These are phyloP conservation scores for Diplazon laetatorius DNA, from an alignment of 2,888 invertebrate genomes.

Conservation along the genomic window DNA sequence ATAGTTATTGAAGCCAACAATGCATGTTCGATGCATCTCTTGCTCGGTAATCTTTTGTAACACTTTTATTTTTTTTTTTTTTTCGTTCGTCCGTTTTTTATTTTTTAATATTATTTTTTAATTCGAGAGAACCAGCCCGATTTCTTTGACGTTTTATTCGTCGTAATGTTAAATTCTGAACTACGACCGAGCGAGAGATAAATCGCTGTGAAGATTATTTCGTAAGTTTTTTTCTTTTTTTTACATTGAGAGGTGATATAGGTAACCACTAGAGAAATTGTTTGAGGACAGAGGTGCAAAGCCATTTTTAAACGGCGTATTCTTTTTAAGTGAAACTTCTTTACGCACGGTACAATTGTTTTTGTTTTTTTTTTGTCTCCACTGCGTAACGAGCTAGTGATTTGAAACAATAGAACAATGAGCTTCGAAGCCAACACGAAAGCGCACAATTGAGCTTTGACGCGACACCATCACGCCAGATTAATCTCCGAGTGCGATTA, in stretches of 20 bases:
- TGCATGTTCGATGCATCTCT: conserved; percentile 31
- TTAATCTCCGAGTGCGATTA: conserved; percentile 25
- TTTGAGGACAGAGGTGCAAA: conserved; percentile 38
- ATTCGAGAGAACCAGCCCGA: conserved; percentile 9
- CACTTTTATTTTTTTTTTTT: conserved; percentile 3
- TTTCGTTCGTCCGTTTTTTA: too few species aligned
- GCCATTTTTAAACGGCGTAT: conserved; percentile 29
- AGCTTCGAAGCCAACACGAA: conserved; percentile 6
- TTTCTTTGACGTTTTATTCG: neutral
- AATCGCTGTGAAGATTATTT: conserved; percentile 22
- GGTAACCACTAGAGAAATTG: conserved; percentile 47
- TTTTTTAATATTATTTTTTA: too few species aligned
- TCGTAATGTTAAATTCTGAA: conserved; percentile 27
- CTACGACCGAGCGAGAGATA: conserved; percentile 47
- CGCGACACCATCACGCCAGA: conserved; percentile 44
- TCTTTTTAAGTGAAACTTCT: too few species aligned
- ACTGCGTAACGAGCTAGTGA: conserved; percentile 18
- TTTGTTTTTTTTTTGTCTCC: conserved; percentile 23
- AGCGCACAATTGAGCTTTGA: conserved; percentile 7
- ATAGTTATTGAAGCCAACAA: conserved; percentile 45
- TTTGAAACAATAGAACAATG: conserved; percentile 46
- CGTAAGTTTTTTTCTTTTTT: conserved; percentile 17
- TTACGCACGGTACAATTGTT: too few species aligned
- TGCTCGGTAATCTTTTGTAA: conserved; percentile 22
- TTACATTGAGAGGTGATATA: conserved; percentile 42